Percentiles rank a stretch among this genome's conserved stretches.
Conservation (phyloP, 1,140 invertebrate genomes). For the Halyomorpha halys region DNA sequence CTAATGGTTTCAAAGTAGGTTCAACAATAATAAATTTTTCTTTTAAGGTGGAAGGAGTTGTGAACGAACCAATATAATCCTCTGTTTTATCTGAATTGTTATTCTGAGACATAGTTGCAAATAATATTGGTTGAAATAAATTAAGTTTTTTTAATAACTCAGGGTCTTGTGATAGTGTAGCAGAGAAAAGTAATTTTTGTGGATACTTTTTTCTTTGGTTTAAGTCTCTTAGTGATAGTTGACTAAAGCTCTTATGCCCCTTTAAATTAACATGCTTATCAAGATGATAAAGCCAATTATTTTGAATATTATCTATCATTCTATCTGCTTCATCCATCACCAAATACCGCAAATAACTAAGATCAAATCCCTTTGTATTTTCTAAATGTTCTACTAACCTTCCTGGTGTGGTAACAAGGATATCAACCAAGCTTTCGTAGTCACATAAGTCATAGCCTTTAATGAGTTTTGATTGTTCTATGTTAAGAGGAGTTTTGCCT, state of each 20-base stretch:
- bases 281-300: conserved; percentile 74
- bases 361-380: conserved; percentile 54
- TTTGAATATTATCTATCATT: conserved; percentile 66
- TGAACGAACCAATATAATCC: conserved; percentile 26
- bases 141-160: conserved; percentile 80
- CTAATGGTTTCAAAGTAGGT: conserved; percentile 66
- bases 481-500: conserved; percentile 57
- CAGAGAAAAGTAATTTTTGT: conserved; percentile 91
- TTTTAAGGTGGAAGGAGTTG: conserved; percentile 66
- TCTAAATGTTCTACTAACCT: conserved; percentile 85
- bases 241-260: not conserved
- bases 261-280: conserved; percentile 25
- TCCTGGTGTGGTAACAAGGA: conserved; percentile 88
- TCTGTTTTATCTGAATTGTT: not conserved
- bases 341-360: conserved; percentile 63
- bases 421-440: conserved; percentile 56
- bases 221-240: no score
- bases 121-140: conserved; percentile 84
- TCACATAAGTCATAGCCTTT: conserved; percentile 17
- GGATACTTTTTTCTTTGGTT: conserved; percentile 36
- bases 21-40: conserved; percentile 63
- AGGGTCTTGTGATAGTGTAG: conserved; percentile 90
- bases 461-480: conserved; percentile 49
- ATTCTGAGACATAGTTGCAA: conserved; percentile 55
- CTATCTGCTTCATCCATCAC: conserved; percentile 95